These are phyloP conservation scores for Alloplasta piceator DNA, from an alignment of 2,888 invertebrate species.

Conservation along the genomic window DNA sequence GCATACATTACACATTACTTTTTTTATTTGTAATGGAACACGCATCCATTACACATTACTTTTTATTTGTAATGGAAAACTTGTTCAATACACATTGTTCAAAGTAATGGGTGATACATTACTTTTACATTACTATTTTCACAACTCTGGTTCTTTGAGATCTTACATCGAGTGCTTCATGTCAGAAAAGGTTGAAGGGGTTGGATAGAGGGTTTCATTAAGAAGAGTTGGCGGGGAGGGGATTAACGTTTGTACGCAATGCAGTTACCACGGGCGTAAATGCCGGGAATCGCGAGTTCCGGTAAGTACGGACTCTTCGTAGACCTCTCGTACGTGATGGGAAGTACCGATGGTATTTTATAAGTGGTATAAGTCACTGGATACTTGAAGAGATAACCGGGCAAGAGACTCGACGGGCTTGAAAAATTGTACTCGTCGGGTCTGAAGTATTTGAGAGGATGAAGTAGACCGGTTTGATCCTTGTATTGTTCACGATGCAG, in stretches of 20 bases:
- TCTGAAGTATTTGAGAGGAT: conserved; percentile 86
- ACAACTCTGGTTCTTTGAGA: neutral
- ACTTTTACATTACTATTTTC: no score
- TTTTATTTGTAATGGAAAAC: no score
- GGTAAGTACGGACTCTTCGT: conserved; percentile 85
- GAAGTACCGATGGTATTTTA: conserved; percentile 86
- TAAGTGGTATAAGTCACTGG: conserved; percentile 86
- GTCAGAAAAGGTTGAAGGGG: neutral
- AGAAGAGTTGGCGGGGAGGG: neutral
- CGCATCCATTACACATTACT: no score
- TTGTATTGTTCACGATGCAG: conserved; percentile 87
- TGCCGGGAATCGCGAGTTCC: conserved; percentile 85
- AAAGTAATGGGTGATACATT: no score
- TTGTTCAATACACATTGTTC: no score
- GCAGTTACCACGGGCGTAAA: conserved; percentile 85
- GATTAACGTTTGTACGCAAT: conserved; percentile 83
- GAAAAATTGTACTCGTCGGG: conserved; percentile 84
- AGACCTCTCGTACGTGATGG: conserved; percentile 84
- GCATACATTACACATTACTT: no score
- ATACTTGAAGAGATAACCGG: conserved; percentile 81
- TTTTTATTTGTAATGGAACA: no score
- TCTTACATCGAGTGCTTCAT: neutral
- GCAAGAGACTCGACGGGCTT: conserved; percentile 85
- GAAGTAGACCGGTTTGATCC: conserved; percentile 85
- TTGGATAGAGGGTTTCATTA: no score